Evolutionary conservation across 2,797 vertebrate species (phyloP), one percentile per base, ranked within the genome.

Genomic region (Champsocephalus gunnari): DNA sequence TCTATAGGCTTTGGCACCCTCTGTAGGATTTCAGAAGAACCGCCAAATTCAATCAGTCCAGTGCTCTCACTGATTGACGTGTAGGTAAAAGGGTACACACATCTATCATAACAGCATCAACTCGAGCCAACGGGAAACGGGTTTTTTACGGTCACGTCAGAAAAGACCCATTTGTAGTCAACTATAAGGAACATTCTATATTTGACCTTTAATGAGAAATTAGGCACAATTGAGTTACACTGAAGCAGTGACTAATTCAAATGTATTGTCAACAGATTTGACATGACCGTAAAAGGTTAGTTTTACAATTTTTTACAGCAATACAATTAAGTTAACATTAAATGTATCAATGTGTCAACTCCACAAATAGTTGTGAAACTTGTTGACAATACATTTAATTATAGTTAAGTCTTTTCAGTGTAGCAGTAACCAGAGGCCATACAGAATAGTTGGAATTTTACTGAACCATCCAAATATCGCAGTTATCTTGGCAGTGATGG

Each of bases 1-100:
- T 87, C 64, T 86, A 73, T 88, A 88, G 85, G 80, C 88, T 92
- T 85, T 93, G 91, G 89, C 90, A 86, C 92, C 92, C 84, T 89
- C 93, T 93, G 81, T 90, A 92, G 93, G 90, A 88, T 57, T 38
- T 43, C 13, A 66, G 24, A 43, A 63, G 81, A 67, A 89, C 82
- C 5, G 6, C 48, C 53, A 66, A 82, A 81, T 81, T 44, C 51
- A 38, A 34, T 44, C 51, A 51, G 45, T 58, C 21, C 51, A 73
- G n/a, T 2, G 19, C 3, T 12, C 12, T 47, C 14, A 2, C 5
- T 55, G 54, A 75, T 69, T 58, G 45, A 49, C 32, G 50, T 61
- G 11, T 11, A 19, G 21, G 21, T 9, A 50, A 48, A 5, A 3
- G 0, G 12, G 48, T 0, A 2, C 14, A 10, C 17, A 78, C 17